Evolutionary conservation across 2,113 vertebrate species (phyloP).

Genomic region (Dunckerocampus dactyliophorus): DNA sequence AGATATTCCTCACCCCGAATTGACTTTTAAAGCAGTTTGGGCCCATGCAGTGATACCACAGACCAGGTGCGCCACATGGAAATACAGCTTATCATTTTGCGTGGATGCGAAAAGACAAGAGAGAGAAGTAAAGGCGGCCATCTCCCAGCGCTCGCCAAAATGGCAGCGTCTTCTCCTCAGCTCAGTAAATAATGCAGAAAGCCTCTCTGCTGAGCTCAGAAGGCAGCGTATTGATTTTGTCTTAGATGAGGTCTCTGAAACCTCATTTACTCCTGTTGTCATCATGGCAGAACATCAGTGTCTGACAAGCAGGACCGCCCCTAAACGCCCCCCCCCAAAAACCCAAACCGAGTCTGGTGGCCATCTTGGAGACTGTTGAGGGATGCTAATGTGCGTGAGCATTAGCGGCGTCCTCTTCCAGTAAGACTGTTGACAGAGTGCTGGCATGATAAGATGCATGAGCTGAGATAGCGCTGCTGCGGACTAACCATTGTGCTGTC

Average conservation of each 20-base stretch:
- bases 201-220: constrained; percentile 63
- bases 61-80: constrained; percentile 68
- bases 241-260: constrained; percentile 77
- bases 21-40: constrained; percentile 74
- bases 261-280: constrained; percentile 75
- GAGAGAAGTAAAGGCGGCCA: constrained; percentile 59
- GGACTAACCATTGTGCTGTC: constrained; percentile 75
- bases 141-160: constrained; percentile 58
- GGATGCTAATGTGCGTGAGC: constrained; percentile 62
- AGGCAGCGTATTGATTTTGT: constrained; percentile 77
- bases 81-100: constrained; percentile 59
- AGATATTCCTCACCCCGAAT: constrained; percentile 70
- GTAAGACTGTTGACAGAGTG: constrained; percentile 65
- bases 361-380: constrained; percentile 69
- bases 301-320: constrained; percentile 68
- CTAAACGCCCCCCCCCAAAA: constrained; percentile 45
- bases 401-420: constrained; percentile 57
- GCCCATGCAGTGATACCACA: constrained; percentile 66
- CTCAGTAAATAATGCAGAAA: constrained; percentile 61
- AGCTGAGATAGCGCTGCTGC: constrained; percentile 72
- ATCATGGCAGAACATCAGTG: constrained; percentile 70
- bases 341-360: constrained; percentile 30
- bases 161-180: constrained; percentile 36
- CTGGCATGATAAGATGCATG: constrained; percentile 65
- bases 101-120: constrained; percentile 44